phyloP scores from a whole-genome alignment of 2,797 vertebrate genomes.

The Enteromius trimaculatus region DNA sequence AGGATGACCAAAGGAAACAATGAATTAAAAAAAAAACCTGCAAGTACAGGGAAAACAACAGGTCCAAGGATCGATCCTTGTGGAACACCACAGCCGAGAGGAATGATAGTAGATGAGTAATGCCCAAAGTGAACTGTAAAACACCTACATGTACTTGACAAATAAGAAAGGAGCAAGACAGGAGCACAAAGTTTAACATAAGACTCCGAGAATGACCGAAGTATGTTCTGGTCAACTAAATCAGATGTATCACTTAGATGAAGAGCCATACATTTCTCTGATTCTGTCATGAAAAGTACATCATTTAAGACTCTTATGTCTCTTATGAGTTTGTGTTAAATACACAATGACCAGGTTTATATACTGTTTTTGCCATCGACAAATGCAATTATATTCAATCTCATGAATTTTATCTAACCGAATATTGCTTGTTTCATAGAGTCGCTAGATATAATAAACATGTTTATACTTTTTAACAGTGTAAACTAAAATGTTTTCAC shows the following conservation, averaged over 20 bases:
- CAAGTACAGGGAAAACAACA: not conserved
- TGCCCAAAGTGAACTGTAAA: not conserved
- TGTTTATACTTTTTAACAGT: not conserved
- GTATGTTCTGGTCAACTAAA: not conserved
- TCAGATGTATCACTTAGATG: not conserved
- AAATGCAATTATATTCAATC: not conserved
- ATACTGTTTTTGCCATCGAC: not conserved
- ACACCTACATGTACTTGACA: not conserved
- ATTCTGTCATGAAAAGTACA: not conserved
- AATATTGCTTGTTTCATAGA: not conserved
- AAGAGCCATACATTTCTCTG: not conserved
- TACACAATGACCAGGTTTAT: not conserved
- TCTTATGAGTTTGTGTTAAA: not conserved
- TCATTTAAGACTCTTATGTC: not conserved
- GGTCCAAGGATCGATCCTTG: not conserved
- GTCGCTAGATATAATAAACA: not conserved
- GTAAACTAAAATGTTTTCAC: no score
- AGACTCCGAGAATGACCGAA: not conserved
- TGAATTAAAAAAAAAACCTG: not conserved
- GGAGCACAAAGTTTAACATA: not conserved
- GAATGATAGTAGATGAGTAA: not conserved
- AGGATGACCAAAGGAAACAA: not conserved
- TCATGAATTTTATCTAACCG: not conserved
- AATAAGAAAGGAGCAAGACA: not conserved
- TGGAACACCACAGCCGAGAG: not conserved